These are phyloP conservation scores for Ashinkailepas kermadecensis DNA, from an alignment of 2,888 invertebrate genomes.

Conservation along the genomic window DNA sequence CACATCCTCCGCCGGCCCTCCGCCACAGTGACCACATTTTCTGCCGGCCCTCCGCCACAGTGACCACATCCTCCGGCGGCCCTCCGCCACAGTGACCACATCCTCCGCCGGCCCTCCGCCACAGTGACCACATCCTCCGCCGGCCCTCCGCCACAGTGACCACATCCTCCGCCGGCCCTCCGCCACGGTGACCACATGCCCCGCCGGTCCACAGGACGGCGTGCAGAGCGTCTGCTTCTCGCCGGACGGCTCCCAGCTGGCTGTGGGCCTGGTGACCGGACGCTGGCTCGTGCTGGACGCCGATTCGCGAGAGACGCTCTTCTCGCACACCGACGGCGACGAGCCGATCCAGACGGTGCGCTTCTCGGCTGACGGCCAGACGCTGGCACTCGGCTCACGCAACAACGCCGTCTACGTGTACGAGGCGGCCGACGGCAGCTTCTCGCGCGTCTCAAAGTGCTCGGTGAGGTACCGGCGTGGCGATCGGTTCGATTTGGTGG, in stretches of 20 bases:
- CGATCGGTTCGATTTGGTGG: no score
- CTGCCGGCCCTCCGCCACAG: no score
- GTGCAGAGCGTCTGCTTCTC: conserved; percentile 76
- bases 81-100: no score
- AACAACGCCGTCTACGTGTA: conserved; percentile 87
- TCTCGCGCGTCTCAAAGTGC: conserved; percentile 72
- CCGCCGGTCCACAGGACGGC: conserved; percentile 51
- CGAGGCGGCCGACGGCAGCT: conserved; percentile 67
- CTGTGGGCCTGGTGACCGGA: conserved; percentile 68
- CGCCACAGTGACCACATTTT: no score
- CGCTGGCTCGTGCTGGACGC: conserved; percentile 77
- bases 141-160: no score
- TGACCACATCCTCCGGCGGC: no score
- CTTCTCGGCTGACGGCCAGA: conserved; percentile 68
- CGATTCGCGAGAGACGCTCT: conserved; percentile 61
- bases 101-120: no score
- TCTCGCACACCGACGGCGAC: conserved; percentile 60
- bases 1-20: no score
- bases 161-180: no score
- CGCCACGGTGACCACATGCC: no score
- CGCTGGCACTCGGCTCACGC: conserved; percentile 75
- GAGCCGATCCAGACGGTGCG: conserved; percentile 56
- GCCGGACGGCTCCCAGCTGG: conserved; percentile 62
- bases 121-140: no score
- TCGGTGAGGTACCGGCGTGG: conserved; percentile 52